Percentiles rank a stretch among this genome's conserved stretches.
Evolutionary conservation across 1,140 invertebrate genomes (phyloP).

Genomic region (Leptoteleia sp.): DNA sequence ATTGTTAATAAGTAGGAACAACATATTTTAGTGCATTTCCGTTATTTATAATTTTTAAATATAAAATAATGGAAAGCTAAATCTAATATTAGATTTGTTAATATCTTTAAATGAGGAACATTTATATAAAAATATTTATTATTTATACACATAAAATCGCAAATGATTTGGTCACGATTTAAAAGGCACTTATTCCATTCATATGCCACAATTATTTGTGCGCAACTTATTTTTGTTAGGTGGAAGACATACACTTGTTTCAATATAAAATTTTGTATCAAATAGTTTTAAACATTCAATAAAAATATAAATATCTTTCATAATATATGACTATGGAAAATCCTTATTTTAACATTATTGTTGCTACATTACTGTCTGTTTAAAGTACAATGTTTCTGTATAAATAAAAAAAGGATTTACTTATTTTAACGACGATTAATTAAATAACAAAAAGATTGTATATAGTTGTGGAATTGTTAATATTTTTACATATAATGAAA

Average conservation of each 20-base stretch:
- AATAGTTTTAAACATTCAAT: slow-evolving; percentile 2
- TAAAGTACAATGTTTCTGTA: too few relatives aligned
- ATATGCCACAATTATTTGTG: slow-evolving; percentile 7
- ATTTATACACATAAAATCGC: slow-evolving; percentile 3
- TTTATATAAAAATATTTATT: slow-evolving; percentile 20
- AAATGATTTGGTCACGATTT: slow-evolving; percentile 9
- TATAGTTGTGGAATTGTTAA: too few relatives aligned
- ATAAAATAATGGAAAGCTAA: too few relatives aligned
- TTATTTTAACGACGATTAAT: background rate
- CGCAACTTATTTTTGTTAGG: slow-evolving; percentile 4
- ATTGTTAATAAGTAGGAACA: too few relatives aligned
- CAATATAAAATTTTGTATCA: slow-evolving; percentile 16
- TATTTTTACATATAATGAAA: too few relatives aligned
- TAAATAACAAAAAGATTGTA: background rate
- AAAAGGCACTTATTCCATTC: slow-evolving; percentile 25
- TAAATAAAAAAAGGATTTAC: too few relatives aligned
- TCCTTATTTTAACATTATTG: slow-evolving; percentile 11
- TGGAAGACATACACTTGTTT: slow-evolving; percentile 29
- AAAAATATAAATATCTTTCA: slow-evolving; percentile 17
- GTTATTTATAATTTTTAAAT: too few relatives aligned
- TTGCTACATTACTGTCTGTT: too few relatives aligned
- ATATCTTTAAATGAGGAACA: slow-evolving; percentile 35
- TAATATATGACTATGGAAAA: slow-evolving; percentile 2
- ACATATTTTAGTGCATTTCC: too few relatives aligned
- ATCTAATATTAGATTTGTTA: too few relatives aligned